A percentile compares a stretch with the other conserved stretches of the same genome.
phyloP scores from a whole-genome alignment of 2,888 invertebrate genomes.

The Caenorhabditis wallacei region DNA sequence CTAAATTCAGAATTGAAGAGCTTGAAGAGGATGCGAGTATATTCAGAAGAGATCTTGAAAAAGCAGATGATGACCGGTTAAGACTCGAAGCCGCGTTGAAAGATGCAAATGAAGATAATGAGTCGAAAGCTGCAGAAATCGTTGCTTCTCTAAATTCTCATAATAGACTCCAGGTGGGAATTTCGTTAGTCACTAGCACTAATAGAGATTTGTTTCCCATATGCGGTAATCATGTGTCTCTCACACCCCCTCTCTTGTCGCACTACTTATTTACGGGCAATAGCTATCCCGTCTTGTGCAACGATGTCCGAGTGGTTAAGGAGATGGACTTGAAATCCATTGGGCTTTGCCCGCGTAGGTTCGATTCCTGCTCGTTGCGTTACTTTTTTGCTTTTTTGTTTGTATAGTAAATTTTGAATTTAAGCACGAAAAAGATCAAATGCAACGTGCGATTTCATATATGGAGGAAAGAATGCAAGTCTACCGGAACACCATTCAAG shows the following conservation, averaged over 20 bases:
- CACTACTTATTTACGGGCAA: background rate
- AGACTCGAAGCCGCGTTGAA: constrained; percentile 51
- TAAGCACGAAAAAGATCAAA: constrained; percentile 70
- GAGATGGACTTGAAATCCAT: constrained; percentile 88
- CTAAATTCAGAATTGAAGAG: constrained; percentile 69
- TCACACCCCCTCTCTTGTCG: background rate
- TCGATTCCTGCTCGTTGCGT: constrained; percentile 86
- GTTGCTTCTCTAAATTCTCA: constrained; percentile 67
- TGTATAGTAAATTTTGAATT: constrained; percentile 11
- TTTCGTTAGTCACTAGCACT: no score
- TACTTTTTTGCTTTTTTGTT: constrained; percentile 20
- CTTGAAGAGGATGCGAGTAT: constrained; percentile 74
- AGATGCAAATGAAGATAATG: constrained; percentile 66
- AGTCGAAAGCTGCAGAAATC: constrained; percentile 77
- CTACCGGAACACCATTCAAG: constrained; percentile 80
- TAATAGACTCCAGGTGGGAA: constrained; percentile 72
- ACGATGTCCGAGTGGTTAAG: constrained; percentile 87
- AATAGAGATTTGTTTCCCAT: background rate
- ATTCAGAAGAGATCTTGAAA: constrained; percentile 70
- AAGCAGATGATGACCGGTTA: constrained; percentile 65
- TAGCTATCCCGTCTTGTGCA: constrained; percentile 62
- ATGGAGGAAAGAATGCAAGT: constrained; percentile 80
- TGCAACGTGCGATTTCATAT: constrained; percentile 77
- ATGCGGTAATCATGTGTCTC: background rate
- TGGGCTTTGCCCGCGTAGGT: constrained; percentile 88